These are phyloP conservation scores for Raja brachyura DNA, from an alignment of 2,113 vertebrate species.

Conservation along the genomic window DNA sequence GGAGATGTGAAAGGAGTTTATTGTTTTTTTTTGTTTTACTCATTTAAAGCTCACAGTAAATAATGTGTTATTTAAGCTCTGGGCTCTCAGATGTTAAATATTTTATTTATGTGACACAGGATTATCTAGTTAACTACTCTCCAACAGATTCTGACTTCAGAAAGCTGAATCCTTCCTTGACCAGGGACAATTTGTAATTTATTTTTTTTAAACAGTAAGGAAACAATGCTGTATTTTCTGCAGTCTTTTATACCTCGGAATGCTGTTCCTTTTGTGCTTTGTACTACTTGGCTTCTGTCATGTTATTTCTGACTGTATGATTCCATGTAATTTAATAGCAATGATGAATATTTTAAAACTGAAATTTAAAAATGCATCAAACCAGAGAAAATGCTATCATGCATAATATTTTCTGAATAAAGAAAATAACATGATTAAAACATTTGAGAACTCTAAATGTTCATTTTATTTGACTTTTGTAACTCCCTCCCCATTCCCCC, in stretches of 20 bases:
- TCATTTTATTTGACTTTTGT: not conserved
- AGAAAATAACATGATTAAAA: conserved; percentile 7
- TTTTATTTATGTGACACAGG: not conserved
- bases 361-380: conserved; percentile 26
- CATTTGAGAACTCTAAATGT: not conserved
- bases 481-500: too few species aligned
- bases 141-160: not conserved
- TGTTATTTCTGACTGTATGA: not conserved
- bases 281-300: not conserved
- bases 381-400: conserved; percentile 33
- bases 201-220: too few species aligned
- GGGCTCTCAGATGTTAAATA: conserved; percentile 13
- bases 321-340: not conserved
- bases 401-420: not conserved
- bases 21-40: not conserved
- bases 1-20: not conserved
- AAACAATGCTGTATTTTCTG: not conserved
- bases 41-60: not conserved
- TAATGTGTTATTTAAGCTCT: not conserved
- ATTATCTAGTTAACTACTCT: not conserved
- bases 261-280: not conserved
- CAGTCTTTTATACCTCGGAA: not conserved
- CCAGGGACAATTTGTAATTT: not conserved
- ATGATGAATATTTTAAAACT: conserved; percentile 31
- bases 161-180: not conserved